Evolutionary conservation across 1,140 invertebrate species (phyloP).

Genomic region (fruit fly (Drosophila melanogaster)): DNA sequence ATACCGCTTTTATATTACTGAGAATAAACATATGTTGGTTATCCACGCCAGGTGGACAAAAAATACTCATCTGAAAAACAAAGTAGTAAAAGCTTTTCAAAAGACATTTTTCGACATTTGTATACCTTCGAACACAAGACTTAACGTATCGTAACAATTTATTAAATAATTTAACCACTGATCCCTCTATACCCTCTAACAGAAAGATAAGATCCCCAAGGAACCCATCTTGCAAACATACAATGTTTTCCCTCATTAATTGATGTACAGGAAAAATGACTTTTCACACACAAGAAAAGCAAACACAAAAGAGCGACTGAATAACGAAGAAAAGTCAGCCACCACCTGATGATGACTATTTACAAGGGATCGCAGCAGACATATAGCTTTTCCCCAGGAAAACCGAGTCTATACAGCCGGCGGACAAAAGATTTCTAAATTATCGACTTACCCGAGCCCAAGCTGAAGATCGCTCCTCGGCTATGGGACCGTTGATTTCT

Average conservation of each 20-base stretch:
- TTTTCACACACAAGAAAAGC: constrained; percentile 54
- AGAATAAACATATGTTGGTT: background rate
- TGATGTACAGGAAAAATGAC: constrained; percentile 43
- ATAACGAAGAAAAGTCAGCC: constrained; percentile 26
- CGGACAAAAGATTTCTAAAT: constrained; percentile 73
- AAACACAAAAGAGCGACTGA: constrained; percentile 25
- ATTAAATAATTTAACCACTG: background rate
- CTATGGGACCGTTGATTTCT: constrained; percentile 5
- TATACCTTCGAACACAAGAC: too few relatives aligned
- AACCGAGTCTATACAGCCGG: constrained; percentile 19
- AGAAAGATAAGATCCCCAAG: constrained; percentile 1
- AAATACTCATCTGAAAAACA: too few relatives aligned
- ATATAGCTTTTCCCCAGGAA: constrained; percentile 27
- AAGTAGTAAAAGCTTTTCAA: too few relatives aligned
- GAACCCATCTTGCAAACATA: constrained; percentile 8
- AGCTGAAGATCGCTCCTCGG: background rate
- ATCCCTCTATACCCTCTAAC: background rate
- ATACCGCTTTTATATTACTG: background rate
- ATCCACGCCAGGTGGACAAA: background rate
- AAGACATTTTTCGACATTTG: background rate
- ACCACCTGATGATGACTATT: constrained; percentile 34
- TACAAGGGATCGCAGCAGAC: constrained; percentile 17
- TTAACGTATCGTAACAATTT: background rate
- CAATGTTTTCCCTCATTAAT: constrained; percentile 40
- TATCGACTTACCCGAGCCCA: constrained; percentile 36